A percentile compares a stretch with the other conserved stretches of the same genome.
phyloP scores from a whole-genome alignment of 2,888 invertebrate species.

The Pherbina coryleti region DNA sequence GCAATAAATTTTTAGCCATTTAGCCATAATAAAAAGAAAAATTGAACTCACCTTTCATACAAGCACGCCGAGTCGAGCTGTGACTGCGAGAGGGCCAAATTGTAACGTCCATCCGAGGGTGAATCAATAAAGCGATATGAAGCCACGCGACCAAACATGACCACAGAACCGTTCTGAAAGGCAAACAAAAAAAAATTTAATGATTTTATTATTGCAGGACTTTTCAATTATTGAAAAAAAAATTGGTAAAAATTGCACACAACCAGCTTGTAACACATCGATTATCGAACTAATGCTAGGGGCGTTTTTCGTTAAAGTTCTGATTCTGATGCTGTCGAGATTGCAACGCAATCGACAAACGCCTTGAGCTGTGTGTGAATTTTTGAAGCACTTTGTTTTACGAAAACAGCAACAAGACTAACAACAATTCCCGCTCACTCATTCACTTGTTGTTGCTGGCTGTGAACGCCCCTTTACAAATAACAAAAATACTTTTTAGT shows the following conservation, averaged over 20 bases:
- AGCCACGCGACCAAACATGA: constrained; percentile 88
- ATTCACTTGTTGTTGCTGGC: not conserved
- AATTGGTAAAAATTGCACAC: not conserved
- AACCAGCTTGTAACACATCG: constrained; percentile 8
- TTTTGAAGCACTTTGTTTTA: constrained; percentile 1
- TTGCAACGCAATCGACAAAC: not conserved
- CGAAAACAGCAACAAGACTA: not conserved
- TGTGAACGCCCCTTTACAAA: constrained; percentile 16
- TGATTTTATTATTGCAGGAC: not conserved
- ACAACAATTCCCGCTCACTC: no score
- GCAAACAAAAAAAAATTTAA: not conserved
- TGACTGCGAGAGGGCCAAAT: constrained; percentile 81
- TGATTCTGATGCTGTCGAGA: not conserved
- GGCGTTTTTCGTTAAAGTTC: constrained; percentile 18
- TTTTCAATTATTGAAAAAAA: not conserved
- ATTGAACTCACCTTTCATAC: constrained; percentile 80
- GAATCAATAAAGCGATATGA: constrained; percentile 89
- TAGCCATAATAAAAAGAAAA: not conserved
- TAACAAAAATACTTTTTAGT: not conserved
- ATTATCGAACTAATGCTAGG: constrained; percentile 20
- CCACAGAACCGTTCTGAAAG: constrained; percentile 82
- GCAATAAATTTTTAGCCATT: constrained; percentile 8
- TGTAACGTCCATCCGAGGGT: constrained; percentile 82
- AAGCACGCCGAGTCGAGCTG: constrained; percentile 82
- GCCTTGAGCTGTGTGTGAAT: constrained; percentile 12